These are phyloP conservation scores for Copidosoma floridanum DNA, from an alignment of 1,140 invertebrate genomes.

Conservation along the genomic window DNA sequence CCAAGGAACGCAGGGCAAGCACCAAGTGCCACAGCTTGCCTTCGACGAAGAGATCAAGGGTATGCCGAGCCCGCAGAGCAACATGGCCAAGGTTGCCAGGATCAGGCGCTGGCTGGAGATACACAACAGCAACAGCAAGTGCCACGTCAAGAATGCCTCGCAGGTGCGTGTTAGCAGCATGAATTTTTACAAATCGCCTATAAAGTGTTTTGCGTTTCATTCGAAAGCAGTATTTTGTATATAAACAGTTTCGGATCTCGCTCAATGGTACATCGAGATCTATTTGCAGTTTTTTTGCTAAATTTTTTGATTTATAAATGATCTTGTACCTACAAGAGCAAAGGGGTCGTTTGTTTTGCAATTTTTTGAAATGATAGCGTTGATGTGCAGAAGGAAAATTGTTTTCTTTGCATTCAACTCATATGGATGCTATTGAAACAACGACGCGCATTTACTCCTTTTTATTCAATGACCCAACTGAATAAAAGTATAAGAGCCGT, in stretches of 20 bases:
- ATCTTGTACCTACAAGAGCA: too few relatives aligned
- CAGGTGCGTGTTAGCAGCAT: slow-evolving; percentile 43
- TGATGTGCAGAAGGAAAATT: too few relatives aligned
- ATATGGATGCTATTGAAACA: neutral
- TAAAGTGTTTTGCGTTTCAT: too few relatives aligned
- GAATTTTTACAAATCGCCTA: too few relatives aligned
- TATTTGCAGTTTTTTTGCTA: too few relatives aligned
- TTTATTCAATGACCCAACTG: neutral
- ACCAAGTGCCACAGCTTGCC: slow-evolving; percentile 53
- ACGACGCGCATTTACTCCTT: neutral
- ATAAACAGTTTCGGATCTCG: too few relatives aligned
- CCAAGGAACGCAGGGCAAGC: slow-evolving; percentile 48
- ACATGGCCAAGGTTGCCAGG: slow-evolving; percentile 63
- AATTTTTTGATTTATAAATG: too few relatives aligned
- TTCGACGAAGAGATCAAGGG: slow-evolving; percentile 53
- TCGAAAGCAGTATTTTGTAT: too few relatives aligned
- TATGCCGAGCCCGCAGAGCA: slow-evolving; percentile 43
- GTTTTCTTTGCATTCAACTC: neutral
- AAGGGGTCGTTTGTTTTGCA: too few relatives aligned
- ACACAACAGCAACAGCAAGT: slow-evolving; percentile 37
- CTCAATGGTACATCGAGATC: too few relatives aligned
- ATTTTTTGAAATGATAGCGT: too few relatives aligned
- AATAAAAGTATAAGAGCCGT: neutral
- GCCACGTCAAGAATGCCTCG: slow-evolving; percentile 25
- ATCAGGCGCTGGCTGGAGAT: slow-evolving; percentile 68